phyloP scores from a whole-genome alignment of 2,888 invertebrate species.

The Drosophila borborema region DNA sequence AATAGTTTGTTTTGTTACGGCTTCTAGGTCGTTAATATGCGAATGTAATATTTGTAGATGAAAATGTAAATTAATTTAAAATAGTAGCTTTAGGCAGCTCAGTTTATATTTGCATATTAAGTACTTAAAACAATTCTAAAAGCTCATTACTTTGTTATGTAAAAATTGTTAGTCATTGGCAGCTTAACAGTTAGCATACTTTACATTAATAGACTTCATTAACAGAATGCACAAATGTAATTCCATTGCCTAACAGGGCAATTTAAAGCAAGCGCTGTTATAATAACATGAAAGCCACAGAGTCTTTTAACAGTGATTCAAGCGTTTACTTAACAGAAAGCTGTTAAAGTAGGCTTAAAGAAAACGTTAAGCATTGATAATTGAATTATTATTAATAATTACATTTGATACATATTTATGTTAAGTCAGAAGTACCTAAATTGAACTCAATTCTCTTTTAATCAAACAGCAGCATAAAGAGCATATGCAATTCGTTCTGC shows the following conservation, averaged over 20 bases:
- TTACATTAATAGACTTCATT: background rate
- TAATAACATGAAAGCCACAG: background rate
- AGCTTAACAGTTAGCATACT: background rate
- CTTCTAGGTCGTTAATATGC: background rate
- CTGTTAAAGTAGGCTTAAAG: background rate
- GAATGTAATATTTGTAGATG: background rate
- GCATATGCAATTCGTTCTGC: conserved; percentile 35
- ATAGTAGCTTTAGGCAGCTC: background rate
- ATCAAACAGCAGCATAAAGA: conserved; percentile 11
- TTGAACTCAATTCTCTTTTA: background rate
- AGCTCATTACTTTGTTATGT: background rate
- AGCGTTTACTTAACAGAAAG: background rate
- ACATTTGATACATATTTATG: background rate
- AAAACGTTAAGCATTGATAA: background rate
- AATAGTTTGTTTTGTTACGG: background rate
- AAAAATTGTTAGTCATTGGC: background rate
- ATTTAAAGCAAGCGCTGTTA: background rate
- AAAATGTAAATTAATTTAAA: background rate
- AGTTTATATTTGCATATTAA: background rate
- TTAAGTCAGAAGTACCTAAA: background rate
- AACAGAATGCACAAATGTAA: background rate
- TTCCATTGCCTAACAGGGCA: background rate
- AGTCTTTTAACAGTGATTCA: no score
- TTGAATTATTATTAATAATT: background rate
- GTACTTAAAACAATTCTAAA: background rate